A percentile compares a stretch with the other conserved stretches of the same genome.
Conservation (phyloP, 2,797 vertebrate genomes). For the Atherinosoma microstoma region DNA sequence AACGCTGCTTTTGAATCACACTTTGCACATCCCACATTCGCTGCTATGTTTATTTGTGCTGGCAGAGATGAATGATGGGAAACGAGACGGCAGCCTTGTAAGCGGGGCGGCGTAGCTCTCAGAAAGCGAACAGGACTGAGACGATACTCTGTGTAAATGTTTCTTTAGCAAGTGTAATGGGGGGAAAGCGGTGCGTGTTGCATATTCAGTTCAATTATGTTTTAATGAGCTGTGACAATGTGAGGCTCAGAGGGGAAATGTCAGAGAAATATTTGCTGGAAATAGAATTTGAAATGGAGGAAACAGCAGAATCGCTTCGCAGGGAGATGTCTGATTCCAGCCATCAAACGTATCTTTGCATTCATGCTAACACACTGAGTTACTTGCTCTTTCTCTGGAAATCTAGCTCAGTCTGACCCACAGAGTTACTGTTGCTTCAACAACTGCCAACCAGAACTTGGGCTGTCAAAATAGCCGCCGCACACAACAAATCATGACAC, state of each 20-base stretch:
- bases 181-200: conserved; percentile 43
- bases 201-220: conserved; percentile 73
- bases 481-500: conserved; percentile 60
- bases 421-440: conserved; percentile 44
- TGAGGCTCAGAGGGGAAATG: conserved; percentile 57
- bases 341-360: not conserved
- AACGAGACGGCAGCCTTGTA: conserved; percentile 25
- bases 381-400: conserved; percentile 18
- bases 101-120: conserved; percentile 31
- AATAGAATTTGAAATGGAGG: conserved; percentile 48
- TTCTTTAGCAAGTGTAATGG: conserved; percentile 60
- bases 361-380: not conserved
- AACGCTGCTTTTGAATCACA: conserved; percentile 55
- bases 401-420: conserved; percentile 39
- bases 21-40: conserved; percentile 44
- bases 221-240: conserved; percentile 75
- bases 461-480: conserved; percentile 58
- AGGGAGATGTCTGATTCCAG: conserved; percentile 21
- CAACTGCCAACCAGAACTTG: conserved; percentile 53
- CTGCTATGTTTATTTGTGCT: conserved; percentile 40
- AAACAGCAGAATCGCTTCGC: conserved; percentile 16
- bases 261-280: conserved; percentile 57
- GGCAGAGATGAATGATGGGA: conserved; percentile 55
- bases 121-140: conserved; percentile 45
- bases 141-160: conserved; percentile 58